Conservation (phyloP, 2,113 vertebrate species). For the Crocuta crocuta region DNA sequence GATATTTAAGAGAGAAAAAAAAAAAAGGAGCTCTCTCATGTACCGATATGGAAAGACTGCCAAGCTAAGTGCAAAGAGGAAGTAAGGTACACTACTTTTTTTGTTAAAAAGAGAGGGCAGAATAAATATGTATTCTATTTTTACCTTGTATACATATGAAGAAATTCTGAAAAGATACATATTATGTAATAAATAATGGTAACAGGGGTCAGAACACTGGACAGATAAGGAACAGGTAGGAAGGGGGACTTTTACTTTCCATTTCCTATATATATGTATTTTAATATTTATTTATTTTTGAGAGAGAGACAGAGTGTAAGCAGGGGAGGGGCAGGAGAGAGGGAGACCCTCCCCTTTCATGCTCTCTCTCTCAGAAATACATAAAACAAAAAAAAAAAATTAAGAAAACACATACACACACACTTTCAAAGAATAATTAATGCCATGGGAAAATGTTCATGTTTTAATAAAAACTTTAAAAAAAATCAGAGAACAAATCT, state of each 20-base stretch:
- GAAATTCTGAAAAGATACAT: neutral
- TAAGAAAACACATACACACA: neutral
- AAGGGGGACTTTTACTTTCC: neutral
- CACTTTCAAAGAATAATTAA: conserved; percentile 17
- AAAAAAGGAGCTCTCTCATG: neutral
- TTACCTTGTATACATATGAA: neutral
- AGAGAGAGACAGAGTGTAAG: no score
- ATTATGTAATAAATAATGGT: neutral
- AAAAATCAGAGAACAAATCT: neutral
- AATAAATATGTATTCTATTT: neutral
- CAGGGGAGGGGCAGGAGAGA: no score
- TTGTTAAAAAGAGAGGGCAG: neutral
- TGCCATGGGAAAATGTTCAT: neutral
- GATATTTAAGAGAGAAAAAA: neutral
- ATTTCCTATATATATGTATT: neutral
- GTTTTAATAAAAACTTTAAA: neutral
- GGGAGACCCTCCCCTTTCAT: no score
- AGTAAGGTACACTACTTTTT: neutral
- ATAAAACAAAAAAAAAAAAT: neutral
- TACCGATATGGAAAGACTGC: neutral
- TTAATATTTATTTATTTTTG: no score
- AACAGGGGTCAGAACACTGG: neutral
- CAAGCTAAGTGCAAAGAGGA: neutral
- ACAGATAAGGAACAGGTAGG: neutral
- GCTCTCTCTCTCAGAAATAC: no score